These are phyloP conservation scores for Anarhynchus alexandrinus DNA, from an alignment of 2,113 vertebrate species.

Conservation along the genomic window DNA sequence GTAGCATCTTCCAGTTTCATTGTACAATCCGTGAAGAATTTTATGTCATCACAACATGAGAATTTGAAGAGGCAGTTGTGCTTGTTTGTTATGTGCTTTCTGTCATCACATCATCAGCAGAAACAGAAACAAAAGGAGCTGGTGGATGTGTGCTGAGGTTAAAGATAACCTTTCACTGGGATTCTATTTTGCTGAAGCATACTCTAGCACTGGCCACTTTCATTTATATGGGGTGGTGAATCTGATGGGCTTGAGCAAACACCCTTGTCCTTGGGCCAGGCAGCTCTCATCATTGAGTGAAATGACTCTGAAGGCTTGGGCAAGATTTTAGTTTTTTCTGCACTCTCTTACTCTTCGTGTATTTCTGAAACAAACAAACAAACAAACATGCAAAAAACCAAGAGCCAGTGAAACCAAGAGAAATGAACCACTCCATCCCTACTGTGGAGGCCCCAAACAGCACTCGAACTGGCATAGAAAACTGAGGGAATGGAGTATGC, in stretches of 20 bases:
- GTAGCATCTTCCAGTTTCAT: not conserved
- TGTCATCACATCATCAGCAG: not conserved
- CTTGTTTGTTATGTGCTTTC: not conserved
- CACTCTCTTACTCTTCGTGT: not conserved
- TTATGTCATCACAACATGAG: not conserved
- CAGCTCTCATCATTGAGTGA: not conserved
- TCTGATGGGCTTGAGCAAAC: not conserved
- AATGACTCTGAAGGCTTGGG: not conserved
- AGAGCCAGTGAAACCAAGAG: not conserved
- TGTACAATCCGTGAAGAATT: not conserved
- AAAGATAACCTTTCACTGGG: not conserved
- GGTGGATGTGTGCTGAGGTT: not conserved
- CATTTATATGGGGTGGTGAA: not conserved
- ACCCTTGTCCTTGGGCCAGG: not conserved
- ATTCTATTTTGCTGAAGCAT: not conserved
- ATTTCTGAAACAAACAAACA: not conserved
- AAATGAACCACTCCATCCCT: not conserved
- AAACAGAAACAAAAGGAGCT: not conserved
- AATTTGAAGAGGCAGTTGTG: not conserved
- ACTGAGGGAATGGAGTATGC: not conserved
- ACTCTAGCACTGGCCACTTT: not conserved
- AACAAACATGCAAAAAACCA: not conserved
- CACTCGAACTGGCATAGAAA: not conserved
- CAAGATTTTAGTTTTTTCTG: not conserved
- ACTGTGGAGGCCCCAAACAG: not conserved